These are phyloP conservation scores for Melinaea menophilus DNA, from an alignment of 2,888 invertebrate species.

Conservation along the genomic window DNA sequence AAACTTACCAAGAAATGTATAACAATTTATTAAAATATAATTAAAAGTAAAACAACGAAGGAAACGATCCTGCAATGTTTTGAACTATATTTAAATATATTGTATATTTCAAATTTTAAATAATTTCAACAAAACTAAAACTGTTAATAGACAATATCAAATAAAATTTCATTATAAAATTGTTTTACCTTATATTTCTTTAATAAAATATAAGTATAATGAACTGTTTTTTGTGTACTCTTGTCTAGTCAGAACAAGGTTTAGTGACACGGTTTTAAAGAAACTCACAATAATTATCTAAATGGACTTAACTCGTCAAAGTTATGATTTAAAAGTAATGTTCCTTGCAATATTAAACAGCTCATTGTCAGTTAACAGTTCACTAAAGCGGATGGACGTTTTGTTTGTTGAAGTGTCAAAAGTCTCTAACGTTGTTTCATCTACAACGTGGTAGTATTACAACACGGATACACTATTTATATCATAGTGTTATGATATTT, in stretches of 20 bases:
- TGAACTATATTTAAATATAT: too few relatives aligned
- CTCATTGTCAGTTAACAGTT: not conserved
- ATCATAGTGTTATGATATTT: too few relatives aligned
- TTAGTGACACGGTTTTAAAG: not conserved
- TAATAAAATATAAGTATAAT: not conserved
- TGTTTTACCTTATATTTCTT: too few relatives aligned
- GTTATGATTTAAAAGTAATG: not conserved
- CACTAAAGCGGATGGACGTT: slow-evolving; percentile 9
- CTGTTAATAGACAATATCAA: too few relatives aligned
- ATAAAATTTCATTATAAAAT: too few relatives aligned
- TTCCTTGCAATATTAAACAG: slow-evolving; percentile 1
- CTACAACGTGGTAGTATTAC: slow-evolving; percentile 15
- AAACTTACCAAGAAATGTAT: too few relatives aligned
- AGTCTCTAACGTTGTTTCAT: slow-evolving; percentile 16
- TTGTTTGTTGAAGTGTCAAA: slow-evolving; percentile 14
- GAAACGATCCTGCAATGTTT: too few relatives aligned
- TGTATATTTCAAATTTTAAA: too few relatives aligned
- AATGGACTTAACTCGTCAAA: not conserved
- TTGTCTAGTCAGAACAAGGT: not conserved
- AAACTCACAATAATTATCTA: slow-evolving; percentile 1
- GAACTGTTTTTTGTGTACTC: not conserved
- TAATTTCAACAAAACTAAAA: too few relatives aligned
- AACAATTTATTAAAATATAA: too few relatives aligned
- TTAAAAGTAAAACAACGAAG: too few relatives aligned
- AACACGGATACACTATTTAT: not conserved